Evolutionary conservation across 2,888 invertebrate genomes (phyloP).

Genomic region (Sylvicola cinctus): DNA sequence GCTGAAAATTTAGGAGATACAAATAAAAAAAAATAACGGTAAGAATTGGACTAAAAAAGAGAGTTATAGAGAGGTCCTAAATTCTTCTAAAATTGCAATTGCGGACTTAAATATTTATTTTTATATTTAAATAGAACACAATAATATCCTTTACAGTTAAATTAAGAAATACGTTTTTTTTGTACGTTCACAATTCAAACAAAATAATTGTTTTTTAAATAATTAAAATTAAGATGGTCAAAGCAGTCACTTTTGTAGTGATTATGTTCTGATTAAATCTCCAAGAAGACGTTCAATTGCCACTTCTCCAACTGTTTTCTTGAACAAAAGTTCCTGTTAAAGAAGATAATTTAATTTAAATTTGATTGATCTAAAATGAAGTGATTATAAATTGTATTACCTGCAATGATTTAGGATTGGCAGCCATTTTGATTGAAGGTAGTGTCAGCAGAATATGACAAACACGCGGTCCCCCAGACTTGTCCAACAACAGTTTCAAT

Average conservation of each 20-base stretch:
- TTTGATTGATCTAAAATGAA: too few relatives aligned
- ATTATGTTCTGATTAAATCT: constrained; percentile 6
- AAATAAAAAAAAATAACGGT: too few relatives aligned
- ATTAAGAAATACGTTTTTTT: too few relatives aligned
- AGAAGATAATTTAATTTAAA: constrained; percentile 1
- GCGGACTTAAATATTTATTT: too few relatives aligned
- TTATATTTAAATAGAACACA: too few relatives aligned
- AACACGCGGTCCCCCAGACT: constrained; percentile 38
- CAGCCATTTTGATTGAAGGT: constrained; percentile 33
- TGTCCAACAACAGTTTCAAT: constrained; percentile 52
- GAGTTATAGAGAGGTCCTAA: too few relatives aligned
- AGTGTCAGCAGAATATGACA: constrained; percentile 53
- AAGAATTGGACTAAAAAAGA: too few relatives aligned
- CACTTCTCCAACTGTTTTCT: constrained; percentile 53
- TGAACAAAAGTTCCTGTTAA: constrained; percentile 51
- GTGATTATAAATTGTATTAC: constrained; percentile 1
- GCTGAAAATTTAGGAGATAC: too few relatives aligned
- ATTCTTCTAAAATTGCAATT: too few relatives aligned
- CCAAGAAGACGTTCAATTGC: constrained; percentile 32
- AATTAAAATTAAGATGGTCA: too few relatives aligned
- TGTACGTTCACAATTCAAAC: not conserved
- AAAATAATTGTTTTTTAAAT: not conserved
- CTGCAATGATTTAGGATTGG: constrained; percentile 8
- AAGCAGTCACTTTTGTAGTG: not conserved
- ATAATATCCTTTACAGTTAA: too few relatives aligned